phyloP scores from a whole-genome alignment of 2,113 vertebrate genomes.

The Barnardius zonarius region DNA sequence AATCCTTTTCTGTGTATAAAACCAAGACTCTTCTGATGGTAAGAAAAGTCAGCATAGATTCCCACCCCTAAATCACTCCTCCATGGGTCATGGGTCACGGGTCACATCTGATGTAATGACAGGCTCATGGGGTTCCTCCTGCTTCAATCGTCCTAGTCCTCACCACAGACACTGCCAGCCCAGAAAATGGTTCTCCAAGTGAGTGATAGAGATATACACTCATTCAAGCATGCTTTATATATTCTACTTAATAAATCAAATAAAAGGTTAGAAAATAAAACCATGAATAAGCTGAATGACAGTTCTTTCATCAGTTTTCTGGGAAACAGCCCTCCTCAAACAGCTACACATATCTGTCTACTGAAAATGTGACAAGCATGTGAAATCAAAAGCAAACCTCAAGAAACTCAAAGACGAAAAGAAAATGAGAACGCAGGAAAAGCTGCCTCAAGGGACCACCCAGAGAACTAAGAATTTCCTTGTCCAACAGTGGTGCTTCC shows the following conservation, averaged over 20 bases:
- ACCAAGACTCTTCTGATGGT: background rate
- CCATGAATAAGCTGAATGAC: background rate
- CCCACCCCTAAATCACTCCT: background rate
- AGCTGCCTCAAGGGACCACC: background rate
- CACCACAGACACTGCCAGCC: too few species aligned
- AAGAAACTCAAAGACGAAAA: background rate
- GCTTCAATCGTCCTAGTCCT: background rate
- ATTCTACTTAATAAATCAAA: background rate
- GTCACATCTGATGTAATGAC: background rate
- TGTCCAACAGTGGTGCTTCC: background rate
- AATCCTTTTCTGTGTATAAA: background rate
- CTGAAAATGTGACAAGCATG: background rate
- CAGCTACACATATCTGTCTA: background rate
- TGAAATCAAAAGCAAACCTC: background rate
- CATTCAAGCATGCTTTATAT: background rate
- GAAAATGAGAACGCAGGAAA: background rate
- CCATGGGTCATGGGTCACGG: fast-evolving
- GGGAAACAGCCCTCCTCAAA: background rate
- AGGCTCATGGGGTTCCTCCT: background rate
- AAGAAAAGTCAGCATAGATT: background rate
- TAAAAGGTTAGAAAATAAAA: background rate
- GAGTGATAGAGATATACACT: background rate
- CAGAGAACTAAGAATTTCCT: background rate
- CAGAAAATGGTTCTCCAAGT: background rate
- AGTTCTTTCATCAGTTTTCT: background rate